Conservation (phyloP, 2,113 vertebrate species). For the Brachyistius frenatus region DNA sequence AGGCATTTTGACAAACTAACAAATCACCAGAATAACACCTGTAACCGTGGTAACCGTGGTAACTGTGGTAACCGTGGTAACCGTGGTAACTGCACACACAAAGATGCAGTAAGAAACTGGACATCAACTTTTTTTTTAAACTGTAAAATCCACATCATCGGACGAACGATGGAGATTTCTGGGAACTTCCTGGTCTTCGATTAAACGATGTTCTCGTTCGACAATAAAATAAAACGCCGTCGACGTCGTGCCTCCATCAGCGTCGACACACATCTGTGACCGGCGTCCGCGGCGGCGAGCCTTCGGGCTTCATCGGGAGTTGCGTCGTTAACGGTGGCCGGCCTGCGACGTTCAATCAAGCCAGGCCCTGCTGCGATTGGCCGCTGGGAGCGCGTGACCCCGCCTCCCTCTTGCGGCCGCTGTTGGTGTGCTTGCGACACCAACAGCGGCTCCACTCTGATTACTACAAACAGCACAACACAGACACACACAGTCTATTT, state of each 20-base stretch:
- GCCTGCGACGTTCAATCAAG: conserved; percentile 52
- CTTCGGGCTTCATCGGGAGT: conserved; percentile 20
- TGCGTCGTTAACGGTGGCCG: conserved; percentile 21
- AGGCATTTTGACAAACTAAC: no score
- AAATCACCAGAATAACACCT: no score
- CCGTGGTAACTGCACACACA: no score
- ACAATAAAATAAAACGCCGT: no score
- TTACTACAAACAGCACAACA: conserved; percentile 51
- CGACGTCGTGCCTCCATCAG: conserved; percentile 4
- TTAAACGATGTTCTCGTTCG: no score
- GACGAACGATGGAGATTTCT: no score
- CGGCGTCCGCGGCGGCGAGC: conserved; percentile 14
- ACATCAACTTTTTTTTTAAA: no score
- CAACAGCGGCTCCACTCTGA: conserved; percentile 46
- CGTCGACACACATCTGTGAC: conserved; percentile 40
- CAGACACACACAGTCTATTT: conserved; percentile 53
- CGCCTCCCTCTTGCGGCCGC: not conserved
- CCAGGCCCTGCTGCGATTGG: conserved; percentile 32
- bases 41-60: no score
- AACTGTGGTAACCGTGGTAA: no score
- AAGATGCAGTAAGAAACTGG: no score
- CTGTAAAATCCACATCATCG: no score
- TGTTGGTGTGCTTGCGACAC: conserved; percentile 12
- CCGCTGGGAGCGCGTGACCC: conserved; percentile 24
- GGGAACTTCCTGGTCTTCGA: no score